phyloP scores from a whole-genome alignment of 2,888 invertebrate genomes.

The Ligdia adustata region DNA sequence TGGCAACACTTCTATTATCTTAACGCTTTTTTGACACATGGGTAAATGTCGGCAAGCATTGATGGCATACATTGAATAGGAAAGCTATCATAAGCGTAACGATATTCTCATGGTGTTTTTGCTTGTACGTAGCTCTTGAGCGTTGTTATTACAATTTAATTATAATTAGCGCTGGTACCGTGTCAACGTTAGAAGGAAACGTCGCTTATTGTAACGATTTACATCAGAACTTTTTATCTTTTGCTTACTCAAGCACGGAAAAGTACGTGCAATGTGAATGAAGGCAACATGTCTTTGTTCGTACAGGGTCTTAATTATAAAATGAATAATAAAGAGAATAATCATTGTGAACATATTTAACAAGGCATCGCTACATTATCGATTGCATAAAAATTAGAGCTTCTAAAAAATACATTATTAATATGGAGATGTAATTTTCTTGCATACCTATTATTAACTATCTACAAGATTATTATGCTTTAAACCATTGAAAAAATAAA shows the following conservation, averaged over 20 bases:
- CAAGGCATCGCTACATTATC: too few relatives aligned
- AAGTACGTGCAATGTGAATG: conserved; percentile 19
- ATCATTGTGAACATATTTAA: too few relatives aligned
- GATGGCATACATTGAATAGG: conserved; percentile 38
- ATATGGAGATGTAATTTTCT: too few relatives aligned
- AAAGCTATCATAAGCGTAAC: conserved; percentile 43
- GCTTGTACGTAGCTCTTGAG: conserved; percentile 46
- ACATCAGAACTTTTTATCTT: conserved; percentile 5
- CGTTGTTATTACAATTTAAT: conserved; percentile 58
- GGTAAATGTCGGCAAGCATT: conserved; percentile 49
- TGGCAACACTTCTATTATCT: conserved; percentile 49
- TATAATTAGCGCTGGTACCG: conserved; percentile 56
- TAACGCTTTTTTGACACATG: conserved; percentile 46
- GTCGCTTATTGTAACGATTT: conserved; percentile 41
- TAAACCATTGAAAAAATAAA: too few relatives aligned
- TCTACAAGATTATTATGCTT: too few relatives aligned
- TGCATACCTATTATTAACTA: too few relatives aligned
- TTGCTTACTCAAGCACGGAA: conserved; percentile 7
- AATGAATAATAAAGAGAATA: too few relatives aligned
- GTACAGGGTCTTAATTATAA: too few relatives aligned
- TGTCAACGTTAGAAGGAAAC: conserved; percentile 53
- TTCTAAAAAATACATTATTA: too few relatives aligned
- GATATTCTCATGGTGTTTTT: conserved; percentile 58
- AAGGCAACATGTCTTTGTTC: too few relatives aligned
- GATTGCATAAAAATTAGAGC: too few relatives aligned